Percentiles rank a stretch among this genome's conserved stretches.
Evolutionary conservation across 2,113 vertebrate genomes (phyloP).

Genomic region (Xenopus tropicalis): UCB_Xtro_10.0 CM004448.2:36738501-36739000

Average conservation of each 20-base stretch:
- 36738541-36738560: slow-evolving; percentile 60
- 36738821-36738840: slow-evolving; percentile 79
- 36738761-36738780: slow-evolving; percentile 91
- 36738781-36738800: slow-evolving; percentile 95
- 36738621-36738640: slow-evolving; percentile 71
- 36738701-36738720: slow-evolving; percentile 65
- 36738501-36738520: slow-evolving; percentile 57
- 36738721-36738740: slow-evolving; percentile 59
- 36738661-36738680: slow-evolving; percentile 73
- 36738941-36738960: no score
- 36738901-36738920: no score
- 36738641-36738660: slow-evolving; percentile 74
- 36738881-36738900: no score
- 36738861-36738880: slow-evolving; percentile 60
- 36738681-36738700: slow-evolving; percentile 81
- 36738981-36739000: no score
- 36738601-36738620: slow-evolving; percentile 75
- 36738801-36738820: slow-evolving; percentile 86
- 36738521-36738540: slow-evolving; percentile 56
- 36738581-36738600: slow-evolving; percentile 75
- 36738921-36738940: no score
- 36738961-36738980: no score
- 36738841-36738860: slow-evolving; percentile 88
- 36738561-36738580: slow-evolving; percentile 66
- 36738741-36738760: slow-evolving; percentile 55